A percentile compares a stretch with the other conserved stretches of the same genome.
Conservation (phyloP, 2,888 invertebrate species). For the Gastrophysa polygoni region DNA sequence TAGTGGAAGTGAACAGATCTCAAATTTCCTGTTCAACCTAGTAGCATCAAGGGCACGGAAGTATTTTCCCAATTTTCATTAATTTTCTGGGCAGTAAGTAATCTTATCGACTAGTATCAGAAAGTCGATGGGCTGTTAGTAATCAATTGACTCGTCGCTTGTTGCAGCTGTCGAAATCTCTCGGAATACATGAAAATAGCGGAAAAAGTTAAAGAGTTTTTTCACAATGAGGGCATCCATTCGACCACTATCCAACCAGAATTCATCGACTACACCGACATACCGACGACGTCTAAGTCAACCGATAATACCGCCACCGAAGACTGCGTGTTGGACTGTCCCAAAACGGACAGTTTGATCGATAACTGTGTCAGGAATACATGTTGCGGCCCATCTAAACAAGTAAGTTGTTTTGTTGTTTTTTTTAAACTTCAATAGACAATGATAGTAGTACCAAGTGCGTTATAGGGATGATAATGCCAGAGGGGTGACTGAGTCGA, state of each 20-base stretch:
- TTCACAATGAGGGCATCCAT: constrained; percentile 98
- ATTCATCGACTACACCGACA: constrained; percentile 80
- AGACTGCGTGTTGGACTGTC: constrained; percentile 85
- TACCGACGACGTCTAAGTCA: constrained; percentile 53
- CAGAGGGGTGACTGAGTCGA: too few species aligned
- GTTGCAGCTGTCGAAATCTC: constrained; percentile 81
- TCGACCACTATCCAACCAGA: constrained; percentile 99
- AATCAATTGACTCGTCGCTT: neutral
- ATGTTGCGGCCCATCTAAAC: constrained; percentile 84
- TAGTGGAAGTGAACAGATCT: too few species aligned
- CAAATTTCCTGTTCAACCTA: too few species aligned
- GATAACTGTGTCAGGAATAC: constrained; percentile 82
- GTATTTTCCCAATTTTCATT: too few species aligned
- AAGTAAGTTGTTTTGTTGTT: constrained; percentile 64
- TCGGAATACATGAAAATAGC: constrained; percentile 98
- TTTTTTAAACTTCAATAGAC: too few species aligned
- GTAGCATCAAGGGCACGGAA: too few species aligned
- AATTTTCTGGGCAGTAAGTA: too few species aligned
- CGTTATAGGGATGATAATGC: too few species aligned
- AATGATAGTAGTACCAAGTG: too few species aligned
- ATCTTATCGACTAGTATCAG: too few species aligned
- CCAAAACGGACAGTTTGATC: constrained; percentile 69
- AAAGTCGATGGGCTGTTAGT: too few species aligned
- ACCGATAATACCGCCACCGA: constrained; percentile 65
- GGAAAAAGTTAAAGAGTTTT: constrained; percentile 94